Percentiles rank a stretch among this genome's conserved stretches.
Evolutionary conservation across 1,140 invertebrate genomes (phyloP).

Genomic region (Alviniconcha marisindica): DNA sequence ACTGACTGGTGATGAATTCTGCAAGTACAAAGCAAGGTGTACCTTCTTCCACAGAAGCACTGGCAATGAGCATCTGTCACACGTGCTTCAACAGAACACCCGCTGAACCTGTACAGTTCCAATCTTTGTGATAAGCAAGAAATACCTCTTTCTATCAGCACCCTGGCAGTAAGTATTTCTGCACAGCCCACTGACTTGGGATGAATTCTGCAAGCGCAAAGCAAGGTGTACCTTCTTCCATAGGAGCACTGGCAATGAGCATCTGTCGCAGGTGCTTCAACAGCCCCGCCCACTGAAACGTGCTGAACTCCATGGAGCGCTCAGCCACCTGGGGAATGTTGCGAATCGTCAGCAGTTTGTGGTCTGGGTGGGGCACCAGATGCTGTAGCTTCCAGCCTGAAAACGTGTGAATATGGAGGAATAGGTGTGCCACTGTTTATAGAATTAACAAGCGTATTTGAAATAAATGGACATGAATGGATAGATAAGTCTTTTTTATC

Average conservation of each 20-base stretch:
- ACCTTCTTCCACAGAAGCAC: too few relatives aligned
- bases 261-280: constrained; percentile 75
- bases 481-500: not conserved
- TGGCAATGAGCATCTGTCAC: too few relatives aligned
- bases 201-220: too few relatives aligned
- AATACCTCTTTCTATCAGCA: too few relatives aligned
- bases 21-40: too few relatives aligned
- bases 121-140: too few relatives aligned
- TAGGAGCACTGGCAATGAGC: constrained; percentile 73
- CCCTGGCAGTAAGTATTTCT: too few relatives aligned
- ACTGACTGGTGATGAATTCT: too few relatives aligned
- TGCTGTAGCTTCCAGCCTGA: constrained; percentile 71
- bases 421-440: not conserved
- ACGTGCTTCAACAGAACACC: too few relatives aligned
- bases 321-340: constrained; percentile 75
- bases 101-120: too few relatives aligned
- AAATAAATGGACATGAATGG: not conserved
- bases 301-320: constrained; percentile 68
- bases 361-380: constrained; percentile 70
- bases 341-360: constrained; percentile 72
- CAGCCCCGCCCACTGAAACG: constrained; percentile 73
- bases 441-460: not conserved
- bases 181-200: too few relatives aligned
- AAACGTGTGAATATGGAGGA: not conserved
- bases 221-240: constrained; percentile 77